Evolutionary conservation across 2,888 invertebrate species (phyloP).

Genomic region (Macaria notata): DNA sequence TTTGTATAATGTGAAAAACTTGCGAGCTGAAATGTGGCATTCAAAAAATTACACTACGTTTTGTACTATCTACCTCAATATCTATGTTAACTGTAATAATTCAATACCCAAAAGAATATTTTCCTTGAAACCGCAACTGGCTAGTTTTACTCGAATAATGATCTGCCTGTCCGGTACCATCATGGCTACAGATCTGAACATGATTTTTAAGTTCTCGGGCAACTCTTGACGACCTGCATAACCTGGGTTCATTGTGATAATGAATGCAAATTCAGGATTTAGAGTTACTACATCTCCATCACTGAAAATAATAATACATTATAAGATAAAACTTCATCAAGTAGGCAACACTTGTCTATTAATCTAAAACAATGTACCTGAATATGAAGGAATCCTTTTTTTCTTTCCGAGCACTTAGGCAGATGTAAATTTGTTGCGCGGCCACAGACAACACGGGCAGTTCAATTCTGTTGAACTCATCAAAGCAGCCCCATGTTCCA

Average conservation of each 20-base stretch:
- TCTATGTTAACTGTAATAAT: background rate
- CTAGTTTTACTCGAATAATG: slow-evolving; percentile 94
- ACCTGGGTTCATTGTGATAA: slow-evolving; percentile 95
- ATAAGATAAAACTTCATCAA: background rate
- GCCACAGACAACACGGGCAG: slow-evolving; percentile 94
- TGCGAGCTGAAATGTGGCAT: slow-evolving; percentile 76
- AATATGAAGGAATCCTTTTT: slow-evolving; percentile 83
- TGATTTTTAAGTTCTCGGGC: slow-evolving; percentile 94
- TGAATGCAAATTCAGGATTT: slow-evolving; percentile 93
- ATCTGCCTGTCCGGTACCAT: slow-evolving; percentile 97
- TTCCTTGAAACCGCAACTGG: slow-evolving; percentile 94
- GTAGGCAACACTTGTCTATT: background rate
- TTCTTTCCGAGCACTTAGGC: slow-evolving; percentile 83
- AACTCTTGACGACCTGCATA: slow-evolving; percentile 95
- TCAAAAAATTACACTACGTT: background rate
- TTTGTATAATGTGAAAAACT: slow-evolving; percentile 93
- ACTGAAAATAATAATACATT: slow-evolving; percentile 66
- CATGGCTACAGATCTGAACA: slow-evolving; percentile 95
- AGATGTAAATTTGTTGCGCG: slow-evolving; percentile 93
- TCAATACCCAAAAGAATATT: slow-evolving; percentile 84
- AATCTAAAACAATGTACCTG: slow-evolving; percentile 72
- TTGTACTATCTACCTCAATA: background rate
- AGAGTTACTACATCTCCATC: slow-evolving; percentile 92
- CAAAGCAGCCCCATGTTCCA: slow-evolving; percentile 96
- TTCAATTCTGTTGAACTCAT: slow-evolving; percentile 96